These are phyloP conservation scores for Sphinx pinastri DNA, from an alignment of 2,888 invertebrate species.

Conservation along the genomic window DNA sequence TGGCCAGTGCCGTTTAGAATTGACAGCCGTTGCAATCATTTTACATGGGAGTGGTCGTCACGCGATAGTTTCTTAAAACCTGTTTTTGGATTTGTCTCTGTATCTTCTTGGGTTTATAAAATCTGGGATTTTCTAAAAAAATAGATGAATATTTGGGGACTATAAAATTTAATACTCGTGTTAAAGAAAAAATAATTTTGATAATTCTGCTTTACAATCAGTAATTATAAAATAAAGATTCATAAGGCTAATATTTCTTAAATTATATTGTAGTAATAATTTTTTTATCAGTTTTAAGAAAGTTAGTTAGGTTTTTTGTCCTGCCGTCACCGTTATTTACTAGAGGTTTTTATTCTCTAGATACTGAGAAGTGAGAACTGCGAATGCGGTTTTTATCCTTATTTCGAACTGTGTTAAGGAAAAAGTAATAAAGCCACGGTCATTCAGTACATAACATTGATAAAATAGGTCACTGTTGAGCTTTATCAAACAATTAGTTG, in stretches of 20 bases:
- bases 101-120: background rate
- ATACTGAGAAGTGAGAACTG: slow-evolving; percentile 13
- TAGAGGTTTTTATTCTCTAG: background rate
- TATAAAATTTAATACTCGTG: too few species aligned
- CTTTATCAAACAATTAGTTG: slow-evolving; percentile 25
- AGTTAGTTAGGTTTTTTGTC: background rate
- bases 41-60: background rate
- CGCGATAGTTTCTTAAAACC: background rate
- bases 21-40: slow-evolving; percentile 15
- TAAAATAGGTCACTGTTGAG: slow-evolving; percentile 25
- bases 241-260: too few species aligned
- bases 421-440: slow-evolving; percentile 26
- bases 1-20: slow-evolving; percentile 16
- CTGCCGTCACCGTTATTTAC: background rate
- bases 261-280: background rate
- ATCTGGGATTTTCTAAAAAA: background rate
- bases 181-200: too few species aligned
- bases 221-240: too few species aligned
- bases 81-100: background rate
- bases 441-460: slow-evolving; percentile 15
- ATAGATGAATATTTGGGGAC: too few species aligned
- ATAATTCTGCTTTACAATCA: too few species aligned
- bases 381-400: slow-evolving; percentile 25
- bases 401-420: slow-evolving; percentile 23
- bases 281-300: background rate